Percentiles rank a stretch among this genome's conserved stretches.
phyloP scores from a whole-genome alignment of 2,113 vertebrate species.

The Chamaetylas fuelleborni region DNA sequence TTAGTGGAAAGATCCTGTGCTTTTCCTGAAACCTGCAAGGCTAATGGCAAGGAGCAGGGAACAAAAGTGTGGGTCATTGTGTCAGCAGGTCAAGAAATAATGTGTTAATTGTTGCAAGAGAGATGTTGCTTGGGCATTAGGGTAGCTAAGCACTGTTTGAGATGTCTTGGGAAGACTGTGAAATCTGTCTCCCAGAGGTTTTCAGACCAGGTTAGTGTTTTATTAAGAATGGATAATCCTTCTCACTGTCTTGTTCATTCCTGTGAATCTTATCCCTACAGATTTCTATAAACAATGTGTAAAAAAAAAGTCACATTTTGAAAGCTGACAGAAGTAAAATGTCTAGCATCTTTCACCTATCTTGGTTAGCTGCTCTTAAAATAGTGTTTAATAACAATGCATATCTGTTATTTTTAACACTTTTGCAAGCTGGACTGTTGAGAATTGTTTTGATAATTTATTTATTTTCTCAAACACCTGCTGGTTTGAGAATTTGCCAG shows the following conservation, averaged over 20 bases:
- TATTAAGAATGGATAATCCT: not conserved
- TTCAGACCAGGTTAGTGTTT: not conserved
- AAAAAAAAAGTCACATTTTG: not conserved
- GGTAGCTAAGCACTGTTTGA: not conserved
- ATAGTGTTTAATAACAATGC: not conserved
- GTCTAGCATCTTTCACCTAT: not conserved
- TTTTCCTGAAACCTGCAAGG: not conserved
- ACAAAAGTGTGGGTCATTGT: not conserved
- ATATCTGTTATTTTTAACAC: not conserved
- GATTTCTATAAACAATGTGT: not conserved
- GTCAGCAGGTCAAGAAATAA: not conserved
- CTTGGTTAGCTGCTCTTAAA: not conserved
- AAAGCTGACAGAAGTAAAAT: not conserved
- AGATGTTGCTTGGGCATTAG: not conserved
- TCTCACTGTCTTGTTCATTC: not conserved
- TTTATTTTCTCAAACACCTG: not conserved
- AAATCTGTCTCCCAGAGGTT: slow-evolving; percentile 1
- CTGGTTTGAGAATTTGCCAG: not conserved
- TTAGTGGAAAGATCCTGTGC: not conserved
- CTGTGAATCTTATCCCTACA: not conserved
- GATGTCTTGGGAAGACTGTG: not conserved
- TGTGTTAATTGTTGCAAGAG: not conserved
- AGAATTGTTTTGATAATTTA: not conserved
- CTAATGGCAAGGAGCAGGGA: not conserved
- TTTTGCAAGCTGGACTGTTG: not conserved